Evolutionary conservation across 2,113 vertebrate species (phyloP).

Genomic region (Oplegnathus fasciatus): DNA sequence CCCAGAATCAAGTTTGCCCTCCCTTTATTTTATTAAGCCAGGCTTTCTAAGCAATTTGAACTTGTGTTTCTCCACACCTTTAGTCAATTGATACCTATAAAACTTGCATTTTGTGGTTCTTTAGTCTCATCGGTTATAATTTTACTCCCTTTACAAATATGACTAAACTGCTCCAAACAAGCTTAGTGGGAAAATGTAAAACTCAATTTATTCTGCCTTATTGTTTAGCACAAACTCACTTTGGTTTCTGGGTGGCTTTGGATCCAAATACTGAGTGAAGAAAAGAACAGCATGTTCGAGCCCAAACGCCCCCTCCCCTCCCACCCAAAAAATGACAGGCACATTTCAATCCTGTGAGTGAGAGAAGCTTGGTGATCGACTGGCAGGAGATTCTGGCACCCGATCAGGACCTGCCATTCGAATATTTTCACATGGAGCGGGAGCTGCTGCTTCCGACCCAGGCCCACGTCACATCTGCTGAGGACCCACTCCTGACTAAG

Average conservation of each 20-base stretch:
- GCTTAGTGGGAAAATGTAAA: slow-evolving; percentile 24
- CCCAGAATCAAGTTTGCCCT: slow-evolving; percentile 10
- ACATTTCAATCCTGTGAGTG: slow-evolving; percentile 80
- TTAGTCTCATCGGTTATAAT: background rate
- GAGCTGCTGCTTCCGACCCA: slow-evolving; percentile 67
- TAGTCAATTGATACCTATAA: background rate
- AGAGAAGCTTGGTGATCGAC: slow-evolving; percentile 65
- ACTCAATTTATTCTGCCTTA: slow-evolving; percentile 30
- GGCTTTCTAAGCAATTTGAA: slow-evolving; percentile 1
- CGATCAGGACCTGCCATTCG: slow-evolving; percentile 66
- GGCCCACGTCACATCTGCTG: slow-evolving; percentile 81
- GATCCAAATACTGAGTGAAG: slow-evolving; percentile 52
- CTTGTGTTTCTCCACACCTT: background rate
- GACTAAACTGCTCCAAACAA: slow-evolving; percentile 31
- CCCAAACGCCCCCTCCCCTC: slow-evolving; percentile 60
- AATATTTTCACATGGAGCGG: slow-evolving; percentile 68
- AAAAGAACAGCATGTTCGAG: slow-evolving; percentile 73
- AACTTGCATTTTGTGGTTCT: background rate
- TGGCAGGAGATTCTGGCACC: slow-evolving; percentile 72
- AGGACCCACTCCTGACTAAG: slow-evolving; percentile 66
- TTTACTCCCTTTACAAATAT: slow-evolving; percentile 31
- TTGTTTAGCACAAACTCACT: slow-evolving; percentile 41
- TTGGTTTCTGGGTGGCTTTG: slow-evolving; percentile 38
- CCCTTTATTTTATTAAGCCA: background rate
- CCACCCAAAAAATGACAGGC: slow-evolving; percentile 76